Conservation (phyloP, 2,113 vertebrate species). For the Candoia aspera region DNA sequence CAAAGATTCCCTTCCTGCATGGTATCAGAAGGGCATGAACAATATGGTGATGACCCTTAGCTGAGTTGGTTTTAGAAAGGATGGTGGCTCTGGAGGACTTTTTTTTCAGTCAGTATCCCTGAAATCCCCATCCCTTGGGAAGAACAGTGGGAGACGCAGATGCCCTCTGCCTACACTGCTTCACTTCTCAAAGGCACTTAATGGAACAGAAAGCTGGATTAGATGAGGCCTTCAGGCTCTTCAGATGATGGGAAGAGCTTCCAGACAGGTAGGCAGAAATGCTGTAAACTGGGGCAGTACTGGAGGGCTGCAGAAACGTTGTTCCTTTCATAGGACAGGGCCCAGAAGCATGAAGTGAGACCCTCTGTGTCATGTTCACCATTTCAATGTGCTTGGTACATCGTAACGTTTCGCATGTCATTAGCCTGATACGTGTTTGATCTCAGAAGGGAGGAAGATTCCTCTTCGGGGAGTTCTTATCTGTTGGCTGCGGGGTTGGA, state of each 20-base stretch:
- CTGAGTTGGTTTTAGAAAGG: background rate
- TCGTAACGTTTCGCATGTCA: too few species aligned
- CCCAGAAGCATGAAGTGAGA: background rate
- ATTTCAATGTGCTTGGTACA: too few species aligned
- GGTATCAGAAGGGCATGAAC: background rate
- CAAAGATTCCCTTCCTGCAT: slow-evolving; percentile 1
- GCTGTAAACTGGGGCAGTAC: background rate
- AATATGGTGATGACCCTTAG: background rate
- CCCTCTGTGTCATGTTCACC: too few species aligned
- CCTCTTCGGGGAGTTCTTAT: too few species aligned
- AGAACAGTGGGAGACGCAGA: background rate
- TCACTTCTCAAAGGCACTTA: background rate
- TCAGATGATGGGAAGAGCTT: background rate
- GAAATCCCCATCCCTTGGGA: background rate
- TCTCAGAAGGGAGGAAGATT: too few species aligned
- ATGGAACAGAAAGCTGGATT: background rate
- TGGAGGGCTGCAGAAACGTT: background rate
- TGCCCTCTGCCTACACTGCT: background rate
- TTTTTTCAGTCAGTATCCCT: background rate
- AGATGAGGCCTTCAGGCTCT: background rate
- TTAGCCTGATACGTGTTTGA: too few species aligned
- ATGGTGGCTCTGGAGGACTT: background rate
- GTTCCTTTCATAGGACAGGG: background rate
- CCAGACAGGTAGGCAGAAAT: background rate
- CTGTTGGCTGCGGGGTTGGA: too few species aligned